Base-by-base conservation (phyloP, 2,797 vertebrate genomes). In the Ara ararauna region DNA sequence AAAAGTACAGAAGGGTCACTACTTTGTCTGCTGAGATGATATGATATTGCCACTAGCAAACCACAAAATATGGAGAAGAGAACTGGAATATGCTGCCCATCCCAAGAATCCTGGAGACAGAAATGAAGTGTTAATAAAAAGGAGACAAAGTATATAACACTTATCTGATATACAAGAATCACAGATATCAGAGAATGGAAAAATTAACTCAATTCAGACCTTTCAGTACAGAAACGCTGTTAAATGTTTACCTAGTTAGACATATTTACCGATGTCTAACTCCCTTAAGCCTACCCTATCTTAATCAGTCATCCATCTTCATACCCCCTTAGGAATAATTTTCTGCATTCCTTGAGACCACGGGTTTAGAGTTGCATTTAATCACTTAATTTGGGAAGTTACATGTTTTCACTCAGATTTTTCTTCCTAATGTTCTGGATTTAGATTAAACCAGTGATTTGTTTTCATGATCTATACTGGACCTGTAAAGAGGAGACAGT, bases 1-100 rank as follows among this genome's bases (percentile, higher is more conserved):
- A 99, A 98, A 97, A 99, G 99, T 72, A 99, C 99, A 85, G 99
- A 99, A 13, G 99, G 99, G 96, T 99, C 99, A 91, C 99, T 98
- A 98, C 99, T 99, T 93, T 99, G 99, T 85, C 99, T 98, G 97
- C 99, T 99, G 96, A 99, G 98, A 98, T 99, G 99, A 98, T 99
- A 99, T 1, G 99, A 99, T 96, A 99, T 96, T 16, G 99, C 99
- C 97, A 99, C 99, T 97, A 99, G 96, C 74, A 99, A 98, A 95
- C 99, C 99, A 97, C 99, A 99, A 97, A 99, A 99, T 85, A 99
- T 97, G 17, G 99, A 99, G 95, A 99, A 99, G 70, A 99, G 98
- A 72, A 99, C 99, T 21, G 99, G 99, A 98, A 99, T 99, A 98
- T 99, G 99, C 72, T 99, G 99, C 72, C 99, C 99, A 97, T 99